Evolutionary conservation across 2,797 vertebrate genomes (phyloP).

Genomic region (Tokudaia muenninki): DNA sequence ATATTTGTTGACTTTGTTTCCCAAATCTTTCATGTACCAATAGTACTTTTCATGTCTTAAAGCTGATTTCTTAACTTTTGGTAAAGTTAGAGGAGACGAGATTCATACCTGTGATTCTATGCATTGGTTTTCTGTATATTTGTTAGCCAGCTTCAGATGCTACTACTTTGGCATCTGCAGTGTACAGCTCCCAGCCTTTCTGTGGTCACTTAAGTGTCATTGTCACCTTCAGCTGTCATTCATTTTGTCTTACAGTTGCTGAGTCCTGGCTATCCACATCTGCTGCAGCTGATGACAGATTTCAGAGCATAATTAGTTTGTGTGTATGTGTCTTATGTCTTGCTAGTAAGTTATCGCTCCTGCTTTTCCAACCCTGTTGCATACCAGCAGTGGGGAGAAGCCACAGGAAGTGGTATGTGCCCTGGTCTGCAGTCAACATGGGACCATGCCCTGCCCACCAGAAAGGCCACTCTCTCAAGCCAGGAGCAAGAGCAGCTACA

Average conservation of each 20-base stretch:
- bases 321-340: not conserved
- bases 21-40: not conserved
- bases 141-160: not conserved
- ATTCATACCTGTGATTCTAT: not conserved
- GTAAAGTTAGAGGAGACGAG: not conserved
- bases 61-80: not conserved
- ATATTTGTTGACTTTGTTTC: slow-evolving; percentile 3
- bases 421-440: not conserved
- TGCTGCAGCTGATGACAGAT: not conserved
- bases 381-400: not conserved
- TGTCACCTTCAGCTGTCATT: not conserved
- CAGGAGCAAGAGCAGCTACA: not conserved
- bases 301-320: not conserved
- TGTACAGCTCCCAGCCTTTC: slow-evolving; percentile 19
- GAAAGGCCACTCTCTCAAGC: not conserved
- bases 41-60: not conserved
- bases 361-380: not conserved
- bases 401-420: not conserved
- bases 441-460: not conserved
- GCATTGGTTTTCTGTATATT: not conserved
- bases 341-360: not conserved
- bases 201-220: not conserved
- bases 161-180: not conserved
- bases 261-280: not conserved
- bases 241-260: not conserved